These are phyloP conservation scores for Dromiciops gliroides DNA, from an alignment of 2,113 vertebrate species.

Conservation along the genomic window DNA sequence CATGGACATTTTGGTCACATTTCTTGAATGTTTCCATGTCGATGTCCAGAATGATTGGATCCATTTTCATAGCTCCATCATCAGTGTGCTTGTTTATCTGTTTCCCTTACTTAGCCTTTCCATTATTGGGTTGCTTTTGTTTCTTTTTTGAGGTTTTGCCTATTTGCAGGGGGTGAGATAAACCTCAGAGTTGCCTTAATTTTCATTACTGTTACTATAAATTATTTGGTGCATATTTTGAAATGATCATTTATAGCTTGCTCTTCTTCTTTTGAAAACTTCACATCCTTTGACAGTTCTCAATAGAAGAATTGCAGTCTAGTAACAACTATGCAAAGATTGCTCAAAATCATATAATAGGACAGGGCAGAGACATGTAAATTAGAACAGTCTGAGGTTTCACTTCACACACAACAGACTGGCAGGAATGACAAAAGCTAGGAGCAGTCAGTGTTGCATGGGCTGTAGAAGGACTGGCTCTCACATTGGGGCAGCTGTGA, in stretches of 20 bases:
- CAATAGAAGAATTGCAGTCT: neutral
- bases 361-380: neutral
- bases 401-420: no score
- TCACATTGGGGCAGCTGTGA: neutral
- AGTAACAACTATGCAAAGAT: neutral
- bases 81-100: neutral
- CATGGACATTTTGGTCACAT: neutral
- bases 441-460: neutral
- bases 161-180: no score
- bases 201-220: no score
- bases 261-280: no score
- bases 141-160: no score
- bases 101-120: no score
- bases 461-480: no score
- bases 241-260: no score
- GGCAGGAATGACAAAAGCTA: neutral
- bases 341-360: neutral
- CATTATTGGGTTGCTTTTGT: no score
- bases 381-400: neutral
- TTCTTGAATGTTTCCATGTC: neutral
- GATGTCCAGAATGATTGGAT: neutral
- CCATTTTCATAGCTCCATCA: neutral
- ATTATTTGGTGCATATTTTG: no score
- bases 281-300: no score
- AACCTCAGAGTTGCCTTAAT: no score